Base-by-base conservation (phyloP, 2,113 vertebrate species). In the Gallinago paraguaiae region DNA sequence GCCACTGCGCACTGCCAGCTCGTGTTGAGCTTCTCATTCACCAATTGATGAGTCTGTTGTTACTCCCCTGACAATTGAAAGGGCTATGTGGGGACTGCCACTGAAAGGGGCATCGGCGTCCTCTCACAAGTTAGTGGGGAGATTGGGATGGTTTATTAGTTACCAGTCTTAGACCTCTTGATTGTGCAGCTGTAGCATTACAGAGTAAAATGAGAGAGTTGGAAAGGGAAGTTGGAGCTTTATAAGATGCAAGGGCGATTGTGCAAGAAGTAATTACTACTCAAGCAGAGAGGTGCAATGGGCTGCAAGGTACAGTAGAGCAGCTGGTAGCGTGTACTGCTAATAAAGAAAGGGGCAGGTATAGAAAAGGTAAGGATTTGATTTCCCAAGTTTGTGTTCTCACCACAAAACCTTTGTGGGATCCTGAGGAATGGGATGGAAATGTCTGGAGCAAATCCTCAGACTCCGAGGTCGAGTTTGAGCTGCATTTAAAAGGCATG, bases 251-350 rank as follows among this genome's bases (percentile, higher is more conserved):
- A 56, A 64, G 64, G 39, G 11, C 1, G 1, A 64, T 20, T 1
- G 4, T 2, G 3, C 50, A 75, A 46, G 27, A 65, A 46, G 33
- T 33, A 54, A 57, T 48, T 41, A 23, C 22, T 33, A n/a, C n/a
- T 76, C 28, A 48, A 65, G 50, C 53, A 54, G 53, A 54, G 28
- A 54, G 28, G 6, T 11, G 28, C 11, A 17, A 46, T 12, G 30
- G 41, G 28, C n/a, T 57, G 51, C 24, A 57, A 67, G 41, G 9
- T 48, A 57, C 41, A n/a, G n/a, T 39, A 39, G n/a, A 41, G 30
- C 4, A 5, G 33, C 22, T 53, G 19, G 37, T 53, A 53, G 57
- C 1, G 1, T 1, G 3, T 54, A 65, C n/a, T 15, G 15, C 15
- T 67, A n/a, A 27, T 37, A 64, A 74, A 20, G 1, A 17, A 71